A percentile compares a stretch with the other conserved stretches of the same genome.
Conservation (phyloP, 2,797 vertebrate species). For the Aythya fuligula region DNA sequence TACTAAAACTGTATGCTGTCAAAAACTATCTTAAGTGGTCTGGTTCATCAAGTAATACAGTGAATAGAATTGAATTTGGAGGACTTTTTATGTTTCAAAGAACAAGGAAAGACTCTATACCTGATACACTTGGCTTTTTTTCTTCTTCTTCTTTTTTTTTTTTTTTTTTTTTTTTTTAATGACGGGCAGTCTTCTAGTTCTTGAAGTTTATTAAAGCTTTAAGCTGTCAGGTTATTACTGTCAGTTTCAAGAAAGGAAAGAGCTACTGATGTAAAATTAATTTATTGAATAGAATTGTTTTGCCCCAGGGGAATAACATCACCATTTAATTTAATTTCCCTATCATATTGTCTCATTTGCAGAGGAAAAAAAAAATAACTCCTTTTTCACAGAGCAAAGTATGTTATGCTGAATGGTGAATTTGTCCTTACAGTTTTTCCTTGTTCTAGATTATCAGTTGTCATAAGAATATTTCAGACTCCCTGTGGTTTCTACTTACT, state of each 20-base stretch:
- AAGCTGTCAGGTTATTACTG: constrained; percentile 85
- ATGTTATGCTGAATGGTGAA: constrained; percentile 63
- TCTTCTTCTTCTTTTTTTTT: background rate
- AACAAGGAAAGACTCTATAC: constrained; percentile 70
- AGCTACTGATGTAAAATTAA: constrained; percentile 85
- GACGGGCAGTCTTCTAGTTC: constrained; percentile 67
- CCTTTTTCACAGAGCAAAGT: constrained; percentile 75
- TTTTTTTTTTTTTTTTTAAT: background rate
- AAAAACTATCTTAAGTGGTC: constrained; percentile 73
- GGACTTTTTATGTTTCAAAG: constrained; percentile 61
- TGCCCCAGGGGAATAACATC: constrained; percentile 83
- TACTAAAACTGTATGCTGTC: constrained; percentile 74
- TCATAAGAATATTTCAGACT: constrained; percentile 65
- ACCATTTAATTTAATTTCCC: constrained; percentile 85
- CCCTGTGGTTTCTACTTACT: constrained; percentile 6
- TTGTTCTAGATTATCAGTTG: constrained; percentile 69
- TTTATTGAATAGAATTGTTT: constrained; percentile 86
- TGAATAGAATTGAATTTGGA: constrained; percentile 76
- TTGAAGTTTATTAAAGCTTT: constrained; percentile 84
- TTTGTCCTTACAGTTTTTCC: constrained; percentile 65
- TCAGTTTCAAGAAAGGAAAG: constrained; percentile 81
- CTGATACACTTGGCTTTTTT: constrained; percentile 48
- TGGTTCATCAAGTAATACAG: constrained; percentile 73
- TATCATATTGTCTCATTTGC: constrained; percentile 84
- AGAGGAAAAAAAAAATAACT: constrained; percentile 74